Evolutionary conservation across 37 sponge, comb jelly and placozoan species (phyloP), one percentile per base, ranked within the genome.

Genomic region (Aphrocallistes beatrix): DNA sequence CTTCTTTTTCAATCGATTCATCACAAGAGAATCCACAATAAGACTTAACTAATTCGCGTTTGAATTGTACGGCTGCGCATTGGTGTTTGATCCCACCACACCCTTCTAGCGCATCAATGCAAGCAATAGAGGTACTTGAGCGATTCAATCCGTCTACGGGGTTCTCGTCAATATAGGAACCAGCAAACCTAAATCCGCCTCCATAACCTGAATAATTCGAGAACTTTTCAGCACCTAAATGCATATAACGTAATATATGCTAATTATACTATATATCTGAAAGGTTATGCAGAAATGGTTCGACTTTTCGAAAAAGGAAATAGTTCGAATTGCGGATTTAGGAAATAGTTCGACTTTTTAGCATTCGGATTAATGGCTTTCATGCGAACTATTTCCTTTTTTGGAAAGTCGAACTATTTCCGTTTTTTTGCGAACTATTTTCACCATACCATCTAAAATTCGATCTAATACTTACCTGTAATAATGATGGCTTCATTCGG

Each of bases 181-280:
- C 91, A 17, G 75, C 81, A 42, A 37, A 93, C 51, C 81, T 45
- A 51, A 93, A 89, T 0, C 37, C 32, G 23, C 88, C 86, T 0
- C 93, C 89, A 83, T 93, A 93, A 0, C 93, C 93, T 19, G 51
- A 39, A 86, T 90, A 90, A 36, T 47, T 42, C 42, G 93, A 89
- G 82, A 87, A 93, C 87, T 85, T 84, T 38, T 93, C 93, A 38
- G 93, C 89, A 28, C 93, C 87, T 82, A 60, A 60, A 60, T 6
- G 8, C 25, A 21, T 3, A 25, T 60, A 60, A 3, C 8, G 13
- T 47, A 21, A 47, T 47, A n/a, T n/a, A n/a, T n/a, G n/a, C n/a
- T n/a, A n/a, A n/a, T n/a, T n/a, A n/a, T n/a, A n/a, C n/a, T n/a
- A n/a, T n/a, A n/a, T n/a, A n/a, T n/a, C n/a, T n/a, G n/a, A n/a